These are phyloP conservation scores for Pachycephus smyrnensis DNA, from an alignment of 2,888 invertebrate genomes.

Conservation along the genomic window DNA sequence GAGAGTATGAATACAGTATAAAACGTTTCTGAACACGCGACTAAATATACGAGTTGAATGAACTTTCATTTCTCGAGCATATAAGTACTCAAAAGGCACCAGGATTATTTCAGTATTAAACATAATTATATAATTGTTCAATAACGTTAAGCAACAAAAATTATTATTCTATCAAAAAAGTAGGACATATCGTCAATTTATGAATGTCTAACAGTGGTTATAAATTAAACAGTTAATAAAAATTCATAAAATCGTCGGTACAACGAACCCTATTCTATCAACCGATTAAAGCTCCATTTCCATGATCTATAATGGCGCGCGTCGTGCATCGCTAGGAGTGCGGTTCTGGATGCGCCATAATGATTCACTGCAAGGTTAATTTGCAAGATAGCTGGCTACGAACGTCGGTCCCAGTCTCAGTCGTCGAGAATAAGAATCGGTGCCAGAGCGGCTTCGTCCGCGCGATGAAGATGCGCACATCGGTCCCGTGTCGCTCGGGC, in stretches of 20 bases:
- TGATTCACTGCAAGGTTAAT: slow-evolving; percentile 48
- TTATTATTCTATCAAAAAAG: no score
- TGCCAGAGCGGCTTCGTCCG: slow-evolving; percentile 4
- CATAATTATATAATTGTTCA: neutral
- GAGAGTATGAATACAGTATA: neutral
- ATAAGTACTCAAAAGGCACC: no score
- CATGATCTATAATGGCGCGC: neutral
- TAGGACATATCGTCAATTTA: neutral
- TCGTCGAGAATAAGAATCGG: slow-evolving; percentile 23
- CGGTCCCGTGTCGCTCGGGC: slow-evolving; percentile 29
- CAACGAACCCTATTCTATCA: neutral
- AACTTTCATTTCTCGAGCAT: neutral
- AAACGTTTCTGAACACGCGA: neutral
- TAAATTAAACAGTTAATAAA: neutral
- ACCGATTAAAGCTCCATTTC: neutral
- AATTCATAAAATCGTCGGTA: neutral
- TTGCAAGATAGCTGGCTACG: slow-evolving; percentile 24
- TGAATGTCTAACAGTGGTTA: neutral
- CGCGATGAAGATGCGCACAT: slow-evolving; percentile 34
- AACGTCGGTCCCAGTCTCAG: slow-evolving; percentile 16
- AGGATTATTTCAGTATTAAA: neutral
- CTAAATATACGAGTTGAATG: neutral
- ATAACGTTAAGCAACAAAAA: neutral
- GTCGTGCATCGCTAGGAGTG: neutral
- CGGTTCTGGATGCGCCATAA: slow-evolving; percentile 4